Base-by-base conservation (phyloP, 2,113 vertebrate genomes). In the Apteryx owenii region DNA sequence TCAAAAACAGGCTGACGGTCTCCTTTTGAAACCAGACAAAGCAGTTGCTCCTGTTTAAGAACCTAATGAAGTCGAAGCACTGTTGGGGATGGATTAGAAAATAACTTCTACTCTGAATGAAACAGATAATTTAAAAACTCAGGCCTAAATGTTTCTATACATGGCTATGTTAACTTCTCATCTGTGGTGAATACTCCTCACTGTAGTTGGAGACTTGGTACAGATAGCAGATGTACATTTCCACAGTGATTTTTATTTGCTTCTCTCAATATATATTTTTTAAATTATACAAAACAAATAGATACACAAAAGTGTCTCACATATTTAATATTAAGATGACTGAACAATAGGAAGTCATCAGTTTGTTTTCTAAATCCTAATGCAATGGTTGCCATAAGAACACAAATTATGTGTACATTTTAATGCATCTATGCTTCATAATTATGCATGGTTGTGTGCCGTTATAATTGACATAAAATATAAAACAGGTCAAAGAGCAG, bases 381-480 rank as follows among this genome's bases (percentile, higher is more conserved):
- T 95, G 97, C 98, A 98, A 85, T 54, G 96, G 98, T 98, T 98
- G 97, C 98, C 96, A 97, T 98, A 98, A 98, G 98, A 99, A 99
- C 98, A 99, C 99, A 99, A 99, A 99, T 99, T 99, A 99, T 99
- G 99, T 99, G 98, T 99, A 99, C 99, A 98, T 99, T 99, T 99
- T 99, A 99, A 99, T 99, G 99, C 98, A 98, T 98, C 98, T 98
- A 98, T 98, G 99, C 98, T 99, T 99, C 98, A 99, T 99, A 99
- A 99, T 99, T 99, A 99, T 99, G 99, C 99, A 99, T 99, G 98
- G 99, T 99, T 99, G 98, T 99, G 98, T 99, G 99, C 99, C 99
- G 99, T 99, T 98, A 98, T 99, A 99, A 99, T 99, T 99, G 99
- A 99, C 99, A 99, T 99, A 99, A 99, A 99, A 99, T 99, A 99